phyloP scores from a whole-genome alignment of 1,140 invertebrate species.

The Penaeus indicus region DNA sequence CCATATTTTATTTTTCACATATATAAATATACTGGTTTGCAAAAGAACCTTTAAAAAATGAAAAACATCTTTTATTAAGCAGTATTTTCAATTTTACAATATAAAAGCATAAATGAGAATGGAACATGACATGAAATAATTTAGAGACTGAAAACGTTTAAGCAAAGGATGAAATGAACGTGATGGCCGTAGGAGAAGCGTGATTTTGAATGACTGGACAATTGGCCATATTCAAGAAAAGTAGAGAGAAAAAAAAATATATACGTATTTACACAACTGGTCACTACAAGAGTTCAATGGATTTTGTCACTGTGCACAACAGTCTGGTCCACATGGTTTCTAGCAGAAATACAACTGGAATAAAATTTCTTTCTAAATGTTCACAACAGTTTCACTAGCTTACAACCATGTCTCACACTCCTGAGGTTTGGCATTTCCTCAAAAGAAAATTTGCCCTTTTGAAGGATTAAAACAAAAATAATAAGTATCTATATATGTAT shows the following conservation, averaged over 20 bases:
- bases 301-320: constrained; percentile 17
- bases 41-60: constrained; percentile 7
- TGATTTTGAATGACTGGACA: constrained; percentile 22
- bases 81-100: constrained; percentile 23
- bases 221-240: background rate
- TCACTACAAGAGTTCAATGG: constrained; percentile 23
- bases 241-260: constrained; percentile 12
- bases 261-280: constrained; percentile 33
- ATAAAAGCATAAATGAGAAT: constrained; percentile 32
- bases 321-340: constrained; percentile 35
- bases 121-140: constrained; percentile 59
- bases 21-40: background rate
- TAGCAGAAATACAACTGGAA: background rate
- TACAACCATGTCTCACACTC: too few relatives aligned
- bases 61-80: background rate
- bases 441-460: too few relatives aligned
- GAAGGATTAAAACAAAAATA: too few relatives aligned
- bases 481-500: too few relatives aligned
- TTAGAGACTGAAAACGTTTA: constrained; percentile 45
- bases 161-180: constrained; percentile 12
- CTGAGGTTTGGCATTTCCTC: too few relatives aligned
- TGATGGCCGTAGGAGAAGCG: too few relatives aligned
- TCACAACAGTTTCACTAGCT: too few relatives aligned
- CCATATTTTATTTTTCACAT: too few relatives aligned
- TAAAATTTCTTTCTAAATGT: too few relatives aligned